Base-by-base conservation (phyloP, 1,140 invertebrate genomes). In the Stegodyphus dumicola region DNA sequence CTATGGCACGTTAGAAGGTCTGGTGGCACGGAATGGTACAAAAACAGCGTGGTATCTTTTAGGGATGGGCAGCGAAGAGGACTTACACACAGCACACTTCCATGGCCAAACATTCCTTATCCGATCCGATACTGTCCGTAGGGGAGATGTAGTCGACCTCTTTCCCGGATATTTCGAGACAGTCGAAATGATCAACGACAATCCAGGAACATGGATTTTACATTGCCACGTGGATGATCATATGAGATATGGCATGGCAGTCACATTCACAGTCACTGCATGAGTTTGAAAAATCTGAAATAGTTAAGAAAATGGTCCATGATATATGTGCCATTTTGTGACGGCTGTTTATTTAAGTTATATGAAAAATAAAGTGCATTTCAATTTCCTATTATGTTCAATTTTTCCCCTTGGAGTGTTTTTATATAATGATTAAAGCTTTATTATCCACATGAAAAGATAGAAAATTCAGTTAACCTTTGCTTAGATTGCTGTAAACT, bases 81-180 rank as follows among this genome's bases (percentile, higher is more conserved):
- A 90, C 66, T 86, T 88, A 17, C 89, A 90, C 81, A 89, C 89
- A 0, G 89, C 89, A 0, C 89, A 90, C 77, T 89, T 90, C 69
- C 89, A 90, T 73, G 89, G 89, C 17, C 88, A 89, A 73, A 89
- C 89, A 6, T 89, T 89, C 81, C 70, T 89, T 7, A 86, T 84
- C 15, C 79, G 87, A 48, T 78, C 87, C 17, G 77, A 87, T 13
- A 83, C 81, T 9, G 71, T 88, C 85, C 83, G 89, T 17, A 83
- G 88, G 0, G 84, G 84, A 10, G 89, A 90, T 76, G 89, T 90
- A 0, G 69, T 90, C 10, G 89, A 90, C n/a, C 85, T 90, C 17
- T 89, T 89, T 64, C 89, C 89, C 0, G 88, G 89, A 10, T 89
- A 88, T 7, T 89, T 88, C 48, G 67, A 88, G 11, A 89, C 89